phyloP scores from a whole-genome alignment of 2,113 vertebrate species.

The Bolborhynchus lineola region DNA sequence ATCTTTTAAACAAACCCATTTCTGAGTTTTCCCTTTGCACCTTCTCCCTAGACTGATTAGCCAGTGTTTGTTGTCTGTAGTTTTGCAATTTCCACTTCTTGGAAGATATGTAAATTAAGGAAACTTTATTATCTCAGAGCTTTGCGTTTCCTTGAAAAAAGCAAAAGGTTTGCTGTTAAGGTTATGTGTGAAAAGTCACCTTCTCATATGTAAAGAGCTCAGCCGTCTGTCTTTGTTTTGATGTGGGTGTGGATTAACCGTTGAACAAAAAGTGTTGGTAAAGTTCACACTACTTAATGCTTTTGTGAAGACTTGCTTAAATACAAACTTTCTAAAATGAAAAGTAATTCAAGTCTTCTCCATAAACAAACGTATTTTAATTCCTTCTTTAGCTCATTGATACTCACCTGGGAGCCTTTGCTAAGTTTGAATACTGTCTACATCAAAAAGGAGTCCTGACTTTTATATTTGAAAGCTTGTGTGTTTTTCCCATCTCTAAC shows the following conservation, averaged over 20 bases:
- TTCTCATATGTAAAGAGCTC: conserved; percentile 56
- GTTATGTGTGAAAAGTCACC: conserved; percentile 57
- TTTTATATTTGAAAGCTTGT: neutral
- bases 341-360: neutral
- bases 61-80: conserved; percentile 31
- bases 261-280: conserved; percentile 42
- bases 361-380: neutral
- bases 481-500: neutral
- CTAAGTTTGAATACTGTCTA: neutral
- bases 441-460: neutral
- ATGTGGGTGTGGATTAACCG: conserved; percentile 32
- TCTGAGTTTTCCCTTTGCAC: neutral
- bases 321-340: conserved; percentile 9
- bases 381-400: neutral
- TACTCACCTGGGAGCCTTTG: neutral
- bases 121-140: conserved; percentile 27
- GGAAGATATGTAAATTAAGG: conserved; percentile 37
- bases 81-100: conserved; percentile 54
- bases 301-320: conserved; percentile 33
- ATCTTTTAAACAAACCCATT: conserved; percentile 24
- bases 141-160: conserved; percentile 46
- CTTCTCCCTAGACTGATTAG: conserved; percentile 41
- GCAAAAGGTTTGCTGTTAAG: conserved; percentile 51
- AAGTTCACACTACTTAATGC: conserved; percentile 36
- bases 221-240: conserved; percentile 51